Evolutionary conservation across 1,140 invertebrate genomes (phyloP), one percentile per base, ranked within the genome.

Genomic region (Metaphire vulgaris): DNA sequence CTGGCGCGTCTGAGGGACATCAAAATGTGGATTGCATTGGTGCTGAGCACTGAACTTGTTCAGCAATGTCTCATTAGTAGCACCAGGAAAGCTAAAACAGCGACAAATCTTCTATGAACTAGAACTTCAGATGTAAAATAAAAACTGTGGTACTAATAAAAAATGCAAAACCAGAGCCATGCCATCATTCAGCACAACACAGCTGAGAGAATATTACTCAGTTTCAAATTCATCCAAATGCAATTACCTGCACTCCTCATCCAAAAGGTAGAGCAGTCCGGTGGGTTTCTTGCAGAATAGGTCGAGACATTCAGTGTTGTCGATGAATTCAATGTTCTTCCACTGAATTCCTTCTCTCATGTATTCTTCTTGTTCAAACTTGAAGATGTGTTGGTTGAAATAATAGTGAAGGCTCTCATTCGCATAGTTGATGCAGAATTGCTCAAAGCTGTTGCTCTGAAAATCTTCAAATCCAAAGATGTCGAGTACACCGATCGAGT

Each of bases 341-440:
- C 91, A 89, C 12, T 92, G 90, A 75, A 95, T 91, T 0, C 92
- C 92, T 82, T 95, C 92, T 15, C 91, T 90, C 88, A 92, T 91
- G 80, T 94, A 94, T 81, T 94, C 92, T 85, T 91, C 85, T 83
- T 90, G 90, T 81, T 90, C 89, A 84, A 90, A 90, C 81, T 90
- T 95, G 87, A 98, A 98, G 75, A 98, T 96, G 86, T 98, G 96
- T 86, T 97, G 94, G 88, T 98, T 98, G 87, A 98, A 98, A 85
- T 98, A 98, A 86, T 95, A 93, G 86, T 98, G 96, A 34, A 98
- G 87, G 87, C 97, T 94, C 87, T 98, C 95, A 86, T 97, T 98
- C 6, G 95, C 95, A 87, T 96, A 97, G 87, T 98, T 98, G 75
- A 98, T 97, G 85, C 95, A 97, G 79, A 97, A 89, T 87, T 98